Percentiles rank a stretch among this genome's conserved stretches.
Evolutionary conservation across 2,797 vertebrate genomes (phyloP).

Genomic region (Merluccius polli): DNA sequence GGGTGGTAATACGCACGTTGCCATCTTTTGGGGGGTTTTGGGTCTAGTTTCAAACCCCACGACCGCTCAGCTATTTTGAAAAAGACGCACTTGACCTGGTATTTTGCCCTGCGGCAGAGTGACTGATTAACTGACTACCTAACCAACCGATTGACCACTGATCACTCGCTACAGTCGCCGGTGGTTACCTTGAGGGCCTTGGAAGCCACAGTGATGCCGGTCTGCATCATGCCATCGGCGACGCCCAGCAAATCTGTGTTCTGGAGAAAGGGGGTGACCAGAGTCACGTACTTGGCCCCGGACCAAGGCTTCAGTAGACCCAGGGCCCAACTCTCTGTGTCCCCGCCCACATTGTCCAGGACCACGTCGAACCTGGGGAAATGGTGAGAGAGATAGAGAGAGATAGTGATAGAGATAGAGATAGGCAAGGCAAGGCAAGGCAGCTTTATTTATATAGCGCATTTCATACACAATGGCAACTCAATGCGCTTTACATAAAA

Average conservation of each 20-base stretch:
- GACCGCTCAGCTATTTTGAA: background rate
- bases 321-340: slow-evolving; percentile 85
- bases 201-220: slow-evolving; percentile 77
- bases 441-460: too few relatives aligned
- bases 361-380: slow-evolving; percentile 87
- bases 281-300: slow-evolving; percentile 88
- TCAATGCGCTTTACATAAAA: too few relatives aligned
- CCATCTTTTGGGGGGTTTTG: background rate
- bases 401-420: background rate
- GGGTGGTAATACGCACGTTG: background rate
- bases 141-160: background rate
- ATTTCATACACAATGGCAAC: too few relatives aligned
- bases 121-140: background rate
- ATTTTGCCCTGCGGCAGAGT: background rate
- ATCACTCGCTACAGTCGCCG: background rate
- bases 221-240: slow-evolving; percentile 91
- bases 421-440: too few relatives aligned
- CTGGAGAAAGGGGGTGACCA: slow-evolving; percentile 90
- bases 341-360: slow-evolving; percentile 90
- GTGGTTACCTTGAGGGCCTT: slow-evolving; percentile 84
- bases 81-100: too few relatives aligned
- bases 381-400: background rate
- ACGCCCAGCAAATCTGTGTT: slow-evolving; percentile 89
- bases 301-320: slow-evolving; percentile 88
- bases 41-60: background rate